Evolutionary conservation across 2,888 invertebrate genomes (phyloP), one percentile per base, ranked within the genome.

Genomic region (Melangyna quadrimaculata): DNA sequence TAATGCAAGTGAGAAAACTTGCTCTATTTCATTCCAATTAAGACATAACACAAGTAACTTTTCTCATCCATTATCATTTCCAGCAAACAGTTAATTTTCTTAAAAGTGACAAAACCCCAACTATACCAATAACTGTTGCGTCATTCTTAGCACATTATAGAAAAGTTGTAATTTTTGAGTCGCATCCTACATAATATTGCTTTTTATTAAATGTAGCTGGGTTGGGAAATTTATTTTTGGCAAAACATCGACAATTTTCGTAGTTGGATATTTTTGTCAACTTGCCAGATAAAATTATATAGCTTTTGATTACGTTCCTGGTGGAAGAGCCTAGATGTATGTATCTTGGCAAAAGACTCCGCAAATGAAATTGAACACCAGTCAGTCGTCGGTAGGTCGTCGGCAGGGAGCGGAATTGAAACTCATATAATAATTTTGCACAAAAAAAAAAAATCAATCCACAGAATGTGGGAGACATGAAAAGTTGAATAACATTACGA

Each of bases 241-340:
- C 81, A 81, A 65, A 78, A 48, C 48, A 69, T 43, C 43, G 53
- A 45, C n/a, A 55, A 78, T 53, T 82, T 73, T 73, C 45, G n/a
- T 53, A 78, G 63, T 73, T 65, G 70, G 78, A 83, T 73, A 83
- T 70, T 81, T 82, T 79, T 83, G 83, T 79, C 83, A 79, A 67
- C 51, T 79, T 83, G 83, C 83, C 83, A 83, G 51, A 83, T 35
- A 59, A 43, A 78, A 70, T 83, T 83, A 78, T 83, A 74, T 78
- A 70, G 70, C 55, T 78, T 83, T 83, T 83, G 73, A 83, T 83
- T 72, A 74, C 73, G 43, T 43, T 83, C 55, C 24, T 51, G 73
- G 63, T 73, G 48, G 51, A 77, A 67, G 65, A 67, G 14, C 48
- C 73, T 53, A 43, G 27, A 29, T 45, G 29, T 45, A 78, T 67